Evolutionary conservation across 2,888 invertebrate genomes (phyloP), one percentile per base, ranked within the genome.

Genomic region (Pachycephus smyrnensis): DNA sequence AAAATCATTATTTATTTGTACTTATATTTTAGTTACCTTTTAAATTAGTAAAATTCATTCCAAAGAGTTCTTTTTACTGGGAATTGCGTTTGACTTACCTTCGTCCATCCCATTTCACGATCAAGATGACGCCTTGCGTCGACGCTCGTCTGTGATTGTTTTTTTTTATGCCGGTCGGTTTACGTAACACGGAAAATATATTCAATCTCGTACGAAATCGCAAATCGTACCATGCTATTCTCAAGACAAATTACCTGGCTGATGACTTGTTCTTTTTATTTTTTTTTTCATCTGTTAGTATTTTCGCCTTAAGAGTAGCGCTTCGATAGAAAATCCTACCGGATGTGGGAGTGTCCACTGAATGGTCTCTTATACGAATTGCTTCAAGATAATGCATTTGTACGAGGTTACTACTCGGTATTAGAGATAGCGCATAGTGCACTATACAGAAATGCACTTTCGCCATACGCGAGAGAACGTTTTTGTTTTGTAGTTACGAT

Each of bases 31-130:
- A 84, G 85, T 87, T 87, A 87, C 85, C 86, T 82, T 80, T 80
- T 75, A 71, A 32, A 80, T 79, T 77, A 86, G 83, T 85, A 84
- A 86, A 85, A 80, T 80, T 84, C 85, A 86, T 86, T 87, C 87
- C 87, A 87, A 87, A 87, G 86, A 87, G 80, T 79, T 78, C 32
- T 71, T 2, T 55, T 55, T 75, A 55, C 3, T 55, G 15, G 55
- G 55, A 55, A 55, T 55, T 55, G 55, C n/a, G 69, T 55, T 75
- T 69, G 68, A 68, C 31, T 73, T 68, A 77, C 68, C 74, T 75
- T 40, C 71, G 40, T 77, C 40, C 71, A 69, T 40, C 71, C 33
- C 31, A 33, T 32, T 33, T 71, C 23, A 71, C 71, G 30, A 71
- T 32, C 33, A 11, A 33, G 30, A 30, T 3, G 23, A 71, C 2